Evolutionary conservation across 30 jellyfish, hydroid and myxozoan genomes (phyloP).

Genomic region (Aurelia aurita): DNA sequence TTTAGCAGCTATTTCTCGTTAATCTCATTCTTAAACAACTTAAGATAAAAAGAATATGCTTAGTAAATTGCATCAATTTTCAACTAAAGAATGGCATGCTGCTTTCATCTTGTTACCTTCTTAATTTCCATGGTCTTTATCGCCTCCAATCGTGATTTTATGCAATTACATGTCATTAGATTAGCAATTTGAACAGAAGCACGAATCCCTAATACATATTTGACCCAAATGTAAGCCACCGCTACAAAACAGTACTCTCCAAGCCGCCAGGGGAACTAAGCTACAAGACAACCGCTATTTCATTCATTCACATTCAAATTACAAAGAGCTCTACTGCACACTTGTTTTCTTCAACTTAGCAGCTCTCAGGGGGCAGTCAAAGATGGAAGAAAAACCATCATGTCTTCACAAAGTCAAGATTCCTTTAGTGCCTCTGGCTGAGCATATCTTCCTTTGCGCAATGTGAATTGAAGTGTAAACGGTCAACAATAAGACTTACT

Average conservation of each 20-base stretch:
- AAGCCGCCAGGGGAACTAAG: conserved; percentile 6
- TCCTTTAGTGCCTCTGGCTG: no score
- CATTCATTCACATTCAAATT: no score
- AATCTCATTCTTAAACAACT: conserved; percentile 48
- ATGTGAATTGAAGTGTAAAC: no score
- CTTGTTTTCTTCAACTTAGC: no score
- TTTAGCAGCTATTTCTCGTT: not conserved
- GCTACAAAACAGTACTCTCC: not conserved
- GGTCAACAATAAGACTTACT: no score
- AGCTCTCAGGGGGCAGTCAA: no score
- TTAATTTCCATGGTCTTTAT: conserved; percentile 52
- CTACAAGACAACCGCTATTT: not conserved
- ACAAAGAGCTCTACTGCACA: no score
- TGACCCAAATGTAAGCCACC: conserved; percentile 12
- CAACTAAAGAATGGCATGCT: conserved; percentile 70
- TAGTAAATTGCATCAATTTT: conserved; percentile 65
- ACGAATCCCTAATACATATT: conserved; percentile 19
- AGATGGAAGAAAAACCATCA: no score
- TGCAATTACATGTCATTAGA: conserved; percentile 58
- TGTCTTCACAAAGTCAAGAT: no score
- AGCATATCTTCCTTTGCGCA: no score
- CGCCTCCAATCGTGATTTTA: conserved; percentile 54
- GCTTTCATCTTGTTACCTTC: conserved; percentile 48
- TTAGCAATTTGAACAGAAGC: conserved; percentile 49
- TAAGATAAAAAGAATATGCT: conserved; percentile 37